Base-by-base conservation (phyloP, 2,888 invertebrate species). In the Dolichomitus sp. region DNA sequence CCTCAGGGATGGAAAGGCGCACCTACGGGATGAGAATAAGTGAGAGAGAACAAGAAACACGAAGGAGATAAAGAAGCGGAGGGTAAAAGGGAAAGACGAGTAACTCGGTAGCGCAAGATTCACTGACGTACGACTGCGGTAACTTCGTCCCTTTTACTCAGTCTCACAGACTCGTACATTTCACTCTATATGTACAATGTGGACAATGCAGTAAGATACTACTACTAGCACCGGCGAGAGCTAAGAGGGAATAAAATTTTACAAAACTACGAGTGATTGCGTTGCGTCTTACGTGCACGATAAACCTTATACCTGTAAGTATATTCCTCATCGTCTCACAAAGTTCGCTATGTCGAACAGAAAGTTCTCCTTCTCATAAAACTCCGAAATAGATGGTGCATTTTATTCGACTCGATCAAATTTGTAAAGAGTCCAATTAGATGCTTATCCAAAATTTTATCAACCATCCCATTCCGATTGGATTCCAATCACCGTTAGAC, bases 71-170 rank as follows among this genome's bases (percentile, higher is more conserved):
- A 65, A 81, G 40, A 27, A 54, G 23, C 76, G 27, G 40, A 37
- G 61, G 17, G 40, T 66, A n/a, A 48, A 52, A 54, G 54, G 72
- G 57, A 59, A 59, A 54, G 65, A 70, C 70, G 74, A 75, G 54
- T 76, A 83, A 77, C 68, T 76, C 57, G 48, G 61, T 75, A 72
- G 81, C 76, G 66, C 69, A 72, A 74, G 81, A 85, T 83, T 81
- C 77, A 83, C 78, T 79, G 73, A 83, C 73, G 81, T 79, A 74
- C 68, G 52, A 74, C 33, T 40, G 74, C 73, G 54, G 75, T 78
- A 84, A 80, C 80, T 78, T 80, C 77, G 78, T 84, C 72, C 72
- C 63, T 59, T 45, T 74, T 73, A 65, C 78, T 37, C 17, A 19
- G 11, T 61, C 61, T 40, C 37, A 42, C 72, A 72, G 70, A 57